Conservation (phyloP, 2,113 vertebrate genomes). For the Percopsis transmontana region DNA sequence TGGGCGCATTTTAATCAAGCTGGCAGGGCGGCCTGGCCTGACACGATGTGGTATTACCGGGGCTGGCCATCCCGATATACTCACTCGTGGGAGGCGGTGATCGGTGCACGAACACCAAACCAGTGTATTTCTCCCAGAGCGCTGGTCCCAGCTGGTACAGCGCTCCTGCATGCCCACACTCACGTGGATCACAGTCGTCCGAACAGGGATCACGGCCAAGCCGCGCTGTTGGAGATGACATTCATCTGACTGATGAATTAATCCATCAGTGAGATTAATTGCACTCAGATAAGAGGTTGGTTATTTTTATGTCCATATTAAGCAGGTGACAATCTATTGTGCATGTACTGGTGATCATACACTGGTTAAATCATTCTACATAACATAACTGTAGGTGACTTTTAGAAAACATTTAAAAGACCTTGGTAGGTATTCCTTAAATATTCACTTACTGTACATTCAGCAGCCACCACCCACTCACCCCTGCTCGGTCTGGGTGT, state of each 20-base stretch:
- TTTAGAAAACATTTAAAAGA: too few relatives aligned
- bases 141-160: background rate
- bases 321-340: too few relatives aligned
- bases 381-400: too few relatives aligned
- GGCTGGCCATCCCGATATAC: constrained; percentile 20
- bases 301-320: too few relatives aligned
- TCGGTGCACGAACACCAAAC: constrained; percentile 7
- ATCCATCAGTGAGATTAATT: background rate
- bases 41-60: constrained; percentile 48
- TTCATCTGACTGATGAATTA: background rate
- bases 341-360: too few relatives aligned
- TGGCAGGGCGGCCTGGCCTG: constrained; percentile 49
- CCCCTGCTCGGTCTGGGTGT: constrained; percentile 35
- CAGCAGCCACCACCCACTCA: constrained; percentile 39
- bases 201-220: background rate
- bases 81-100: constrained; percentile 22
- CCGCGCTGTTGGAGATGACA: background rate
- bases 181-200: background rate
- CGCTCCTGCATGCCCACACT: background rate
- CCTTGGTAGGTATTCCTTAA: constrained; percentile 15
- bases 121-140: constrained; percentile 5
- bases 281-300: too few relatives aligned
- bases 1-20: constrained; percentile 60
- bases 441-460: constrained; percentile 1
- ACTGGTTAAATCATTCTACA: too few relatives aligned